Conservation (phyloP, 2,797 vertebrate species). For the Poeciliopsis paucimaculata region DNA sequence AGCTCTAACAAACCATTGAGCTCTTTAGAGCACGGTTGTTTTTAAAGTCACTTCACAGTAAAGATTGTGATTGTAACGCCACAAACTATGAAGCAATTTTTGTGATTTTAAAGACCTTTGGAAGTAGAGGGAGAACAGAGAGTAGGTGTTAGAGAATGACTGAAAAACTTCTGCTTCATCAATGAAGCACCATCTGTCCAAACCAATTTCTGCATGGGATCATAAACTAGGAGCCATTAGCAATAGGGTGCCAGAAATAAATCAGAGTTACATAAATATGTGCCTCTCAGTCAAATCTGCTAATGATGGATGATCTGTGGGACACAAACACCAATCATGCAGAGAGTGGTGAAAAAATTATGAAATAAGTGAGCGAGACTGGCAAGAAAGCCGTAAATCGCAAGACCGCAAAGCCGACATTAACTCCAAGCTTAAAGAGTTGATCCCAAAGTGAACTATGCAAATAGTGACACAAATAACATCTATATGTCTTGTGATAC, state of each 20-base stretch:
- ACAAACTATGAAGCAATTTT: neutral
- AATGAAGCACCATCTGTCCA: conserved; percentile 82
- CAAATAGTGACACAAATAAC: conserved; percentile 75
- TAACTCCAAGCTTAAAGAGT: conserved; percentile 70
- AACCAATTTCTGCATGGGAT: conserved; percentile 71
- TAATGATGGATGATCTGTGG: conserved; percentile 64
- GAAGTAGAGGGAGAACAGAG: conserved; percentile 44
- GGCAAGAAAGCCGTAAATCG: conserved; percentile 60
- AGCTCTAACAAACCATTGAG: neutral
- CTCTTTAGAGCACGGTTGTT: neutral
- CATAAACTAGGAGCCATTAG: conserved; percentile 80
- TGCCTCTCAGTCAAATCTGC: conserved; percentile 72
- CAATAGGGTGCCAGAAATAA: conserved; percentile 67
- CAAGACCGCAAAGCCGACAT: conserved; percentile 68
- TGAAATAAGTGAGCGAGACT: conserved; percentile 24
- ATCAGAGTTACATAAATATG: conserved; percentile 82
- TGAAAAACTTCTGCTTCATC: conserved; percentile 70
- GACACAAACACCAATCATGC: conserved; percentile 71
- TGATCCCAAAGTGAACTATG: conserved; percentile 73
- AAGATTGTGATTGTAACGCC: neutral
- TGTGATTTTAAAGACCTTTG: neutral
- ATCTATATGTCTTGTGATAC: conserved; percentile 75
- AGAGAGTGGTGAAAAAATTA: conserved; percentile 46
- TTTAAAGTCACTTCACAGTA: neutral
- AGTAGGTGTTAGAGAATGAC: conserved; percentile 49